Percentiles rank a stretch among this genome's conserved stretches.
Evolutionary conservation across 2,888 invertebrate species (phyloP).

Genomic region (Selenia dentaria): DNA sequence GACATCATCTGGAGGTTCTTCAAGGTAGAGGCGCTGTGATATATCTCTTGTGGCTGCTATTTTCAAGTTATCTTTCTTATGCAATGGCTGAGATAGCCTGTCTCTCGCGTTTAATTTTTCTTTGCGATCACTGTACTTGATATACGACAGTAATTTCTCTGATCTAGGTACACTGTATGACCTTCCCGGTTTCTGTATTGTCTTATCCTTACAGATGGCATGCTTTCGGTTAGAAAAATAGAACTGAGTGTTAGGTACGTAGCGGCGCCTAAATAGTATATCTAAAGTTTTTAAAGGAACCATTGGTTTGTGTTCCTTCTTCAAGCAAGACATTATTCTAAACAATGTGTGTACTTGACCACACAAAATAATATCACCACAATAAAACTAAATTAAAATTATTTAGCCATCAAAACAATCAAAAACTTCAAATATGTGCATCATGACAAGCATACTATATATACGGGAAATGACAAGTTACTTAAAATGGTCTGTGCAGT

Average conservation of each 20-base stretch:
- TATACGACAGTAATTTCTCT: slow-evolving; percentile 72
- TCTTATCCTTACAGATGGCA: slow-evolving; percentile 44
- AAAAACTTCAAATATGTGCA: not conserved
- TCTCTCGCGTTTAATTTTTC: slow-evolving; percentile 57
- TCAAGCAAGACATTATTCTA: slow-evolving; percentile 55
- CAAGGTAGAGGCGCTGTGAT: slow-evolving; percentile 82
- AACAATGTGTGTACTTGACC: slow-evolving; percentile 13
- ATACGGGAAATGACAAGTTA: too few species aligned
- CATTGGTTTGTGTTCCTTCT: slow-evolving; percentile 68
- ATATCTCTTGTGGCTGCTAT: slow-evolving; percentile 79
- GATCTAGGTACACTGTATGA: slow-evolving; percentile 70
- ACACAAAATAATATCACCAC: not conserved
- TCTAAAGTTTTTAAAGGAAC: slow-evolving; percentile 74
- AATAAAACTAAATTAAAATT: not conserved
- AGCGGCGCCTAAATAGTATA: slow-evolving; percentile 72
- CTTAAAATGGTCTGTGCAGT: too few species aligned
- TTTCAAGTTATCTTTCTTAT: slow-evolving; percentile 68
- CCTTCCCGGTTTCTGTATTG: slow-evolving; percentile 44
- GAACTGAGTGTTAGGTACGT: slow-evolving; percentile 73
- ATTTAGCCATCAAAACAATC: not conserved
- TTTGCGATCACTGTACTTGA: slow-evolving; percentile 73
- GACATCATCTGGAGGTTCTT: slow-evolving; percentile 81
- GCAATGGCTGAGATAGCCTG: slow-evolving; percentile 59
- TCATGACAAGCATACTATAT: too few species aligned
- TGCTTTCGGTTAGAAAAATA: slow-evolving; percentile 74